Conservation (phyloP, 2,888 invertebrate species). For the Nebria salina region DNA sequence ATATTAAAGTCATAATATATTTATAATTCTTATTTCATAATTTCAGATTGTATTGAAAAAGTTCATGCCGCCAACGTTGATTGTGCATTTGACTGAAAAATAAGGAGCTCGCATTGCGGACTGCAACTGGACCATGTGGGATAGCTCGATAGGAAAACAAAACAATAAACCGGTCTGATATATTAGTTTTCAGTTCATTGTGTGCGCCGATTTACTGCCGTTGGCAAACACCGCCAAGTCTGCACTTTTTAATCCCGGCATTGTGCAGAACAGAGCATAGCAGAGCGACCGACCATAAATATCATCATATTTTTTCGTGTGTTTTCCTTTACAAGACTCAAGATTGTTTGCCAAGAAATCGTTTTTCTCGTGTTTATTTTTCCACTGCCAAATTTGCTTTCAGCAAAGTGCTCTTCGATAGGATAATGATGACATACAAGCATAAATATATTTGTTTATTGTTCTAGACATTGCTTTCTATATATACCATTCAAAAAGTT, state of each 20-base stretch:
- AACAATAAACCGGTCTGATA: conserved; percentile 61
- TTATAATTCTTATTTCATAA: too few relatives aligned
- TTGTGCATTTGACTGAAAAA: too few relatives aligned
- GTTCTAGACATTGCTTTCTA: background rate
- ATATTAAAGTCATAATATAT: too few relatives aligned
- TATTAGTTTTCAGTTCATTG: conserved; percentile 62
- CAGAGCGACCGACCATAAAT: conserved; percentile 23
- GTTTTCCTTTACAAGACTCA: conserved; percentile 35
- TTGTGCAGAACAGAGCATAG: background rate
- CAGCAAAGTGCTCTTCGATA: conserved; percentile 24
- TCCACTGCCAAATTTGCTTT: conserved; percentile 13
- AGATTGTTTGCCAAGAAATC: conserved; percentile 45
- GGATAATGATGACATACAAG: conserved; percentile 23
- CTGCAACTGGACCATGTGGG: conserved; percentile 52
- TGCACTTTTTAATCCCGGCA: conserved; percentile 44
- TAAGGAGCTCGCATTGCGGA: conserved; percentile 51
- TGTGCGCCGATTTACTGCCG: conserved; percentile 51
- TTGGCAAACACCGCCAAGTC: conserved; percentile 38
- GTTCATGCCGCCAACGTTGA: too few relatives aligned
- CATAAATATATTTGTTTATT: background rate
- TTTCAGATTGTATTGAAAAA: too few relatives aligned
- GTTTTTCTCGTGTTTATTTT: conserved; percentile 14
- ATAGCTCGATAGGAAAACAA: conserved; percentile 57
- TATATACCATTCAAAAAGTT: background rate
- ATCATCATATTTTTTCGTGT: conserved; percentile 27